Base-by-base conservation (phyloP, 2,888 invertebrate genomes). In the Iselma pallidipennis region DNA sequence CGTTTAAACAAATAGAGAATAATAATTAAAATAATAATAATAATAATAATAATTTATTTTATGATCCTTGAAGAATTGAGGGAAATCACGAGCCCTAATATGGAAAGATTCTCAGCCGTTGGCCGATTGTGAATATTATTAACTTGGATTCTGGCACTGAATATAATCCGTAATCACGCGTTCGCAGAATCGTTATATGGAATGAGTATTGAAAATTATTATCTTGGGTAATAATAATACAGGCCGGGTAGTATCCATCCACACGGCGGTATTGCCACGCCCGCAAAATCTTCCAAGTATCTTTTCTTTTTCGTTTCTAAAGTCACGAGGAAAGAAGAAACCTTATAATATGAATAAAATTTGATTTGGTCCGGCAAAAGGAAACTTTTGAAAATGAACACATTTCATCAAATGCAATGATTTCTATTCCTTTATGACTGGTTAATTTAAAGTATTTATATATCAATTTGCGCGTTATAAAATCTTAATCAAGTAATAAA, bases 121-220 rank as follows among this genome's bases (percentile, higher is more conserved):
- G n/a, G n/a, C n/a, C n/a, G n/a, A n/a, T 33, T 33, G 12, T 4
- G 33, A n/a, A 37, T 37, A 23, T 49, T 23, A 29, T n/a, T 53
- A 19, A 53, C 14, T 12, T 37, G 16, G 37, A 37, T 37, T 16
- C 37, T 37, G 16, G 49, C 31, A 55, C 6, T 33, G 23, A 10
- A 16, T 52, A 16, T 19, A 61, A 75, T 74, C 76, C 69, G 66
- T 69, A 74, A 76, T 76, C 75, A 74, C 75, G 73, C 71, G 67
- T 74, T 73, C 73, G 68, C 63, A 66, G 74, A 76, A 74, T 75
- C 73, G 76, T 76, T 76, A 74, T 68, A 57, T 63, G 72, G 72
- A 77, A 76, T 75, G 74, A 76, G 71, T 69, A 71, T 75, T 77
- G 73, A 72, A 73, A 77, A 76, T 77, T 77, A 76, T 76, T 77